Base-by-base conservation (phyloP, 2,113 vertebrate species). In the Caranx ignobilis region DNA sequence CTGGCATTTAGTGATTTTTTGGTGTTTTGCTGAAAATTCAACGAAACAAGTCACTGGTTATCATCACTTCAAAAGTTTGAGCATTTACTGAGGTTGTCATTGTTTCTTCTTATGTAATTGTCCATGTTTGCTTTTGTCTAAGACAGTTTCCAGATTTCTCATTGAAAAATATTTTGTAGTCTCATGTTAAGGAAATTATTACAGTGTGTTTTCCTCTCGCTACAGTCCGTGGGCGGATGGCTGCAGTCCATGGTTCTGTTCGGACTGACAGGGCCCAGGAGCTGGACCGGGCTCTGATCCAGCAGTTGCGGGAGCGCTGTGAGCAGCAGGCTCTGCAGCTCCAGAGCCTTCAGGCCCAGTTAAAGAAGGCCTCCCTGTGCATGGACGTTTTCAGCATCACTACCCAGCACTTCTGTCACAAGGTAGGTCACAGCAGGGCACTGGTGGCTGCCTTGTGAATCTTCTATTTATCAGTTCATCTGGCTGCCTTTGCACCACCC, bases 401-500 rank as follows among this genome's bases (percentile, higher is more conserved):
- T 61, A 97, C 96, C 0, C 97, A 97, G 91, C 94, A 98, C 90
- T 99, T 99, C 91, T 97, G 94, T 81, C 82, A 83, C 39, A 97
- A 97, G 96, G 98, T 99, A 94, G 89, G 92, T 5, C 21, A 43
- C 11, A 6, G 8, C 35, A n/a, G 8, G 15, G 11, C 12, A 31
- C 15, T 16, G 13, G 15, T 41, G 8, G 39, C 11, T 41, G 39
- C 39, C 39, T 11, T 41, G 39, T 41, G 39, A 10, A 41, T 41
- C 39, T 41, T 41, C 2, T 41, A 10, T 8, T 8, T 41, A 37
- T 37, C 37, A 37, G 39, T 41, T 9, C 39, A 41, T 41, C 39
- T 10, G 7, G 39, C 8, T 10, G 39, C 39, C 39, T 37, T 37
- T 37, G 37, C 8, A 6, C 6, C 8, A 6, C 8, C 1, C 6